These are phyloP conservation scores for Hemibagrus guttatus DNA, from an alignment of 2,797 vertebrate genomes.

Conservation along the genomic window DNA sequence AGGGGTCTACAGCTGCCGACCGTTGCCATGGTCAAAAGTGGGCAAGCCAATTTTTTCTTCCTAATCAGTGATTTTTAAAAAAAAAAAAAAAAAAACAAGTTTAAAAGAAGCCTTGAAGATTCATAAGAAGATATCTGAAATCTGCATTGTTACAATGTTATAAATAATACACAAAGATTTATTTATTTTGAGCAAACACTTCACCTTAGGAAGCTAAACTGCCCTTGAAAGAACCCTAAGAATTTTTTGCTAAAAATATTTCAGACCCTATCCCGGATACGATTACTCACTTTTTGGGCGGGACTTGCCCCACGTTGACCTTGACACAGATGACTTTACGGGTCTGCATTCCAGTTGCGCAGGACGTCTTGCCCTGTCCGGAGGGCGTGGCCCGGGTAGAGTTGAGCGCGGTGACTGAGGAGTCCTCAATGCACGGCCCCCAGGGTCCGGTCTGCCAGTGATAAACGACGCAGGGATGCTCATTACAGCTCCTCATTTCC, in stretches of 20 bases:
- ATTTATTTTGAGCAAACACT: not conserved
- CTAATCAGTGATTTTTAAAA: not conserved
- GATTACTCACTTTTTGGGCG: slow-evolving; percentile 91
- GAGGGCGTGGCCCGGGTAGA: slow-evolving; percentile 72
- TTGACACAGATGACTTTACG: slow-evolving; percentile 97
- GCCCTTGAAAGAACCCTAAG: not conserved
- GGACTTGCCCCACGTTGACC: slow-evolving; percentile 97
- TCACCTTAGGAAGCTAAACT: not conserved
- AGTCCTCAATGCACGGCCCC: slow-evolving; percentile 91
- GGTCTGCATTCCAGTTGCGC: slow-evolving; percentile 91
- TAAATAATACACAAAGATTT: not conserved
- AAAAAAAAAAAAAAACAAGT: not conserved
- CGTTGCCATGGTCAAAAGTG: not conserved
- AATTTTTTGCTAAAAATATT: not conserved
- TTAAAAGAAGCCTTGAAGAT: not conserved
- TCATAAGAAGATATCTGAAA: not conserved
- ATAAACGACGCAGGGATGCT: slow-evolving; percentile 93
- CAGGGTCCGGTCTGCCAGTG: slow-evolving; percentile 95
- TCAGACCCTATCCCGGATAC: not conserved
- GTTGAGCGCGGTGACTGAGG: slow-evolving; percentile 82
- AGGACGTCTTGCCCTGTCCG: slow-evolving; percentile 75
- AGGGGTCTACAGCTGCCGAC: not conserved
- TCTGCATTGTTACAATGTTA: not conserved
- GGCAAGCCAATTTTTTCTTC: not conserved
- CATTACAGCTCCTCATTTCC: slow-evolving; percentile 91